These are phyloP conservation scores for Mechanitis mazaeus DNA, from an alignment of 2,888 invertebrate genomes.

Conservation along the genomic window DNA sequence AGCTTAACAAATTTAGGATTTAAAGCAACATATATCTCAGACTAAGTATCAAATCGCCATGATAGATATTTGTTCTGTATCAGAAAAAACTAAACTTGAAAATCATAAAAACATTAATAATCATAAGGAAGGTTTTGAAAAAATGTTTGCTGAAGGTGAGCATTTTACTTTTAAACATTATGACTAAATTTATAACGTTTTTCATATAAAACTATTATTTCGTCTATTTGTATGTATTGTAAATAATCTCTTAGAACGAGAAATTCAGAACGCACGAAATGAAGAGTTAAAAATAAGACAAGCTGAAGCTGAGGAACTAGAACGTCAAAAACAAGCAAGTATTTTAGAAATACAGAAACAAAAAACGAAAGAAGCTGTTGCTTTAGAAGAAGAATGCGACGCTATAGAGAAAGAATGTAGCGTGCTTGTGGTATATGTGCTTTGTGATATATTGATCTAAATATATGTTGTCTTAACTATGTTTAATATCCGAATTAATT, in stretches of 20 bases:
- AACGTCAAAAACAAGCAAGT: slow-evolving; percentile 40
- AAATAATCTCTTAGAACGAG: slow-evolving; percentile 14
- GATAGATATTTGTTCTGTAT: slow-evolving; percentile 50
- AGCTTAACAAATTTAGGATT: slow-evolving; percentile 35
- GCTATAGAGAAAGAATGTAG: slow-evolving; percentile 54
- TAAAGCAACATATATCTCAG: slow-evolving; percentile 46
- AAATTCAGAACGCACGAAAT: slow-evolving; percentile 16
- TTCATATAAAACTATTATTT: neutral
- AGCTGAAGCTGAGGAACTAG: slow-evolving; percentile 40
- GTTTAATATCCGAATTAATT: neutral
- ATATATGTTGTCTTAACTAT: neutral
- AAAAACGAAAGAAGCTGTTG: slow-evolving; percentile 38
- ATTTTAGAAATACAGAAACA: slow-evolving; percentile 40
- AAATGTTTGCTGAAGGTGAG: slow-evolving; percentile 46
- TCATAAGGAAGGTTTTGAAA: slow-evolving; percentile 44
- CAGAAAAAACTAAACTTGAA: slow-evolving; percentile 51
- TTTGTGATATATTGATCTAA: neutral
- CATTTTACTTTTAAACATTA: neutral
- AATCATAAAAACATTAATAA: slow-evolving; percentile 37
- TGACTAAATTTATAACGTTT: neutral
- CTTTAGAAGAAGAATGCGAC: slow-evolving; percentile 47
- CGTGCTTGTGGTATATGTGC: slow-evolving; percentile 48
- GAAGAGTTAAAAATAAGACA: slow-evolving; percentile 45
- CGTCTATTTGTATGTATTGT: neutral
- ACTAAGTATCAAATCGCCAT: slow-evolving; percentile 46